A percentile compares a stretch with the other conserved stretches of the same genome.
Conservation (phyloP, 2,797 vertebrate genomes). For the Odontamblyopus rebecca region DNA sequence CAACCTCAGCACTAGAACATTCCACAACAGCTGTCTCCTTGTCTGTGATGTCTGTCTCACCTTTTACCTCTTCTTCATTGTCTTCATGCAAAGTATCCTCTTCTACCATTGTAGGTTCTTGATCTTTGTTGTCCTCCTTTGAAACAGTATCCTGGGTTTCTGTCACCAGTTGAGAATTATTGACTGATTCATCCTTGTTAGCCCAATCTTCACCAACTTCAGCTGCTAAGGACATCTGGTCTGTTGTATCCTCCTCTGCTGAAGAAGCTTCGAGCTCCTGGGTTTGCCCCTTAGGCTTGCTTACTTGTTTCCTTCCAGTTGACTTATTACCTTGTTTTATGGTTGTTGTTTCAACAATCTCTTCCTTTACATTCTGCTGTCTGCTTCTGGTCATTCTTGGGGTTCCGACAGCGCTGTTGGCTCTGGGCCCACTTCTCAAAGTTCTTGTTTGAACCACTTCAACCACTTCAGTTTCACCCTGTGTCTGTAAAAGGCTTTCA, state of each 20-base stretch:
- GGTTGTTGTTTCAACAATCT: not conserved
- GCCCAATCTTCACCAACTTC: not conserved
- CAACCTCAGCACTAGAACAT: not conserved
- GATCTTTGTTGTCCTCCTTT: not conserved
- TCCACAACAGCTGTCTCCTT: not conserved
- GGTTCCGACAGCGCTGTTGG: not conserved
- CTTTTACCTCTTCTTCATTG: not conserved
- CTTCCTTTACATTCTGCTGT: not conserved
- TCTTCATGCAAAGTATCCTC: not conserved
- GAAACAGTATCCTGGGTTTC: not conserved
- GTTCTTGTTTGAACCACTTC: not conserved
- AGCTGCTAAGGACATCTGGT: not conserved
- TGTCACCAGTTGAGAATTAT: not conserved
- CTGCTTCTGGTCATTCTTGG: not conserved
- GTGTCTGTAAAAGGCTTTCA: not conserved
- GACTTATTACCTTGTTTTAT: not conserved
- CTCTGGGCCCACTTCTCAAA: not conserved
- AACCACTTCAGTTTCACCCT: not conserved
- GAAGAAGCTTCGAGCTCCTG: not conserved
- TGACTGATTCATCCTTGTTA: not conserved
- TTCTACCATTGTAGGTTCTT: slow-evolving; percentile 2
- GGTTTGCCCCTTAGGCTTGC: not conserved
- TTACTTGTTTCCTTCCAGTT: not conserved
- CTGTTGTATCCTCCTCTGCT: not conserved
- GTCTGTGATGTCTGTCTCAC: not conserved